Conservation (phyloP, 2,113 vertebrate genomes). For the Paradisaea rubra region DNA sequence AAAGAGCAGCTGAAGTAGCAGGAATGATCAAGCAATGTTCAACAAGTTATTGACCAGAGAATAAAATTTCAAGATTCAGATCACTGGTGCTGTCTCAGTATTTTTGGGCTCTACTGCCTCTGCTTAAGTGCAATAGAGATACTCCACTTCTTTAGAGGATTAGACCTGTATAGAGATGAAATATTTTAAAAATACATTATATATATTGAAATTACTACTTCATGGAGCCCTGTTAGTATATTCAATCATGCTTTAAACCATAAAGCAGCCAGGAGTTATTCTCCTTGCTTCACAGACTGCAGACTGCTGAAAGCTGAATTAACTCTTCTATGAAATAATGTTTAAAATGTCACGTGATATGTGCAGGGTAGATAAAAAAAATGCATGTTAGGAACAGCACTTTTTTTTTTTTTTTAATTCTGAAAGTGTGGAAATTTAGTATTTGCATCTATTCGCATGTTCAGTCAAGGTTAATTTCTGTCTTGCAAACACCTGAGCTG, state of each 20-base stretch:
- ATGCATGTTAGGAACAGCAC: neutral
- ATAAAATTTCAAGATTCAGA: neutral
- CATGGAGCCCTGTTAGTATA: slow-evolving; percentile 35
- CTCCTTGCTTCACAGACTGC: slow-evolving; percentile 29
- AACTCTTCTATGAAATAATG: neutral
- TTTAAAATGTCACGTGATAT: neutral
- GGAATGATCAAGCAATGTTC: fast-evolving
- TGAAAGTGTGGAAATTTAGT: neutral
- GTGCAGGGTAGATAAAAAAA: neutral
- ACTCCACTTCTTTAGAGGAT: neutral
- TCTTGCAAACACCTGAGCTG: neutral
- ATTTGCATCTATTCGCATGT: neutral
- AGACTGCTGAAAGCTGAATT: slow-evolving; percentile 34
- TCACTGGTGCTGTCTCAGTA: neutral
- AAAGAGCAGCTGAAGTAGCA: neutral
- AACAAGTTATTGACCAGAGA: slow-evolving; percentile 19
- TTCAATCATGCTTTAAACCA: slow-evolving; percentile 37
- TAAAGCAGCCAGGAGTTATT: slow-evolving; percentile 24
- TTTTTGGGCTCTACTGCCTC: neutral
- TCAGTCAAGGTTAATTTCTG: neutral
- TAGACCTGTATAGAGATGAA: neutral
- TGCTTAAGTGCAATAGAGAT: neutral
- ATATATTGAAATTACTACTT: slow-evolving; percentile 48
- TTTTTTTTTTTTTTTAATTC: neutral
- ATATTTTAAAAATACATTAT: slow-evolving; percentile 11